Conservation (phyloP, 2,888 invertebrate species). For the Eilema caniola region DNA sequence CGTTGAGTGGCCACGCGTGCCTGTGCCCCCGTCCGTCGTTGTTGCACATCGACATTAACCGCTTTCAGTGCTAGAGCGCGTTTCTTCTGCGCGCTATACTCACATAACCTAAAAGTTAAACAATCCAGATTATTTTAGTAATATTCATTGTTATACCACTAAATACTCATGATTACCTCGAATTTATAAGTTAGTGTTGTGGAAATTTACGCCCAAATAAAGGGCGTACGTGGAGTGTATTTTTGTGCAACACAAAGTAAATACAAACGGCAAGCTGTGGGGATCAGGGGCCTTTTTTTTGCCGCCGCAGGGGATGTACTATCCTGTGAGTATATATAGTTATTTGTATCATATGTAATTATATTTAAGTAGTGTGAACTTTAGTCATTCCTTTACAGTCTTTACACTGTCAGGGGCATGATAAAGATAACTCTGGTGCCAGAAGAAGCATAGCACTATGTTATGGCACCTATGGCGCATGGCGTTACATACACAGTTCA, state of each 20-base stretch:
- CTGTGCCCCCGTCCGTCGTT: slow-evolving; percentile 75
- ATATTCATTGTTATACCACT: slow-evolving; percentile 68
- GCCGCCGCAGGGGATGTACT: slow-evolving; percentile 98
- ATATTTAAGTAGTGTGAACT: slow-evolving; percentile 24
- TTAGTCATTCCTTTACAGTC: slow-evolving; percentile 21
- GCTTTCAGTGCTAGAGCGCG: slow-evolving; percentile 85
- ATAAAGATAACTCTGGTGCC: slow-evolving; percentile 50
- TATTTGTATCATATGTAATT: slow-evolving; percentile 33
- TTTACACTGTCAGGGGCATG: slow-evolving; percentile 31
- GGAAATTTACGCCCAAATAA: slow-evolving; percentile 76
- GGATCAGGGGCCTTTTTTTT: slow-evolving; percentile 98
- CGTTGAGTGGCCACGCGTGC: slow-evolving; percentile 71
- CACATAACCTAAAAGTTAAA: slow-evolving; percentile 83
- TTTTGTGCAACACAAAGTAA: slow-evolving; percentile 87
- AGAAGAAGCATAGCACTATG: slow-evolving; percentile 49
- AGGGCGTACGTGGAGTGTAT: slow-evolving; percentile 84
- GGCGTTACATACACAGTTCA: slow-evolving; percentile 55
- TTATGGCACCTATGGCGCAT: slow-evolving; percentile 65
- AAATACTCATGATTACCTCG: slow-evolving; percentile 84
- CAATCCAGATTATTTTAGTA: slow-evolving; percentile 74
- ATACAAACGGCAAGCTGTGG: slow-evolving; percentile 98
- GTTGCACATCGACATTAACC: slow-evolving; percentile 85
- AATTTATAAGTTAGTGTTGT: slow-evolving; percentile 84
- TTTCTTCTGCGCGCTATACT: slow-evolving; percentile 82
- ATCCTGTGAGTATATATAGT: slow-evolving; percentile 93